These are phyloP conservation scores for Halictus rubicundus DNA, from an alignment of 1,140 invertebrate genomes.

Conservation along the genomic window DNA sequence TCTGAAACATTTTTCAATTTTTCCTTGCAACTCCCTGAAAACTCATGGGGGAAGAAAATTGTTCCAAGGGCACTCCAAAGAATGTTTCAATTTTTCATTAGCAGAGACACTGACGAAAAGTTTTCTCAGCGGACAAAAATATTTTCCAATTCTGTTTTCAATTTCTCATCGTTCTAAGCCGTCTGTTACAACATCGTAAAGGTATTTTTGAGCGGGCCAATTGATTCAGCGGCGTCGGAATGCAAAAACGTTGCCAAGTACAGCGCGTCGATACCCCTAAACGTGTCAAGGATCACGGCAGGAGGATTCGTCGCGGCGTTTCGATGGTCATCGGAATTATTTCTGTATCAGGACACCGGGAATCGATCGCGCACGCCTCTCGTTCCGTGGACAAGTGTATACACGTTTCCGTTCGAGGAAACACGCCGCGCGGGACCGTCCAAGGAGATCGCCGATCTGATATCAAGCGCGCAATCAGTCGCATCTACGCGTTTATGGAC, in stretches of 20 bases:
- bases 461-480: conserved; percentile 10
- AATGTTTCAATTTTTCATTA: too few relatives aligned
- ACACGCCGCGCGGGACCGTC: background rate
- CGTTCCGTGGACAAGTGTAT: too few relatives aligned
- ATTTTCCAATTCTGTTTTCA: too few relatives aligned
- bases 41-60: too few relatives aligned
- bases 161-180: too few relatives aligned
- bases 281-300: background rate
- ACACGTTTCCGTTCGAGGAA: background rate
- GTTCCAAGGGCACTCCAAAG: too few relatives aligned
- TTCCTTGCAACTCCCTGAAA: too few relatives aligned
- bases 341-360: conserved; percentile 23
- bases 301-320: background rate
- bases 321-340: conserved; percentile 15
- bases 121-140: too few relatives aligned
- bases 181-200: too few relatives aligned
- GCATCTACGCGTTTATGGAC: conserved; percentile 3
- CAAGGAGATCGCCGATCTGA: conserved; percentile 17
- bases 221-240: background rate
- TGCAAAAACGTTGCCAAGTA: background rate
- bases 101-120: too few relatives aligned
- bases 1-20: too few relatives aligned
- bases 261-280: background rate
- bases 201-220: too few relatives aligned
- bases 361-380: conserved; percentile 4